These are phyloP conservation scores for Octodon degus DNA, from an alignment of 2,113 vertebrate genomes.

Conservation along the genomic window DNA sequence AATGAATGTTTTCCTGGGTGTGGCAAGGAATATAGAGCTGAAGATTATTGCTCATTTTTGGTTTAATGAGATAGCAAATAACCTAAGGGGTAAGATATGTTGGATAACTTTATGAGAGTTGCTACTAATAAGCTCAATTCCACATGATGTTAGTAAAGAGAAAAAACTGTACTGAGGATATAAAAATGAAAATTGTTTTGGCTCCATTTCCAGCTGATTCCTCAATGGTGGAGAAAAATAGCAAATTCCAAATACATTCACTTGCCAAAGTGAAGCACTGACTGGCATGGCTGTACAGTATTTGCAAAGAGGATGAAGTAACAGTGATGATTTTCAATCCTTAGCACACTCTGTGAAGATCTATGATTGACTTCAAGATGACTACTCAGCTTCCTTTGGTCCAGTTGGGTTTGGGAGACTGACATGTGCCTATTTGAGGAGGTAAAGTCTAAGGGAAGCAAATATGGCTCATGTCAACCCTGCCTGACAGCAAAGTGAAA, in stretches of 20 bases:
- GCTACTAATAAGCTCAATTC: slow-evolving; percentile 30
- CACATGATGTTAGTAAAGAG: slow-evolving; percentile 1
- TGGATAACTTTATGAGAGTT: slow-evolving; percentile 19
- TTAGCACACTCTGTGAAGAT: slow-evolving; percentile 39
- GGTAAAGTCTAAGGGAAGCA: slow-evolving; percentile 1
- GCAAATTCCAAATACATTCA: slow-evolving; percentile 43
- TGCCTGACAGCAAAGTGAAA: background rate
- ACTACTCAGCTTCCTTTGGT: background rate
- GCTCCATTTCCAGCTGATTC: slow-evolving; percentile 17
- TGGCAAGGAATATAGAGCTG: background rate
- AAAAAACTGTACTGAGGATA: background rate
- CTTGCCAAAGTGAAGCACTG: background rate
- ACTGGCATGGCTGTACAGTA: background rate
- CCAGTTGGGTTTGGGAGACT: background rate
- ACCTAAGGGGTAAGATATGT: background rate
- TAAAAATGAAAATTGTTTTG: slow-evolving; percentile 27
- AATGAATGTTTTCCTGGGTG: slow-evolving; percentile 12
- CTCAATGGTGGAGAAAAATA: background rate
- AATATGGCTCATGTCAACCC: background rate
- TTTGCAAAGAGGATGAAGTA: background rate
- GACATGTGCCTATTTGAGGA: background rate
- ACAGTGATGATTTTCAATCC: slow-evolving; percentile 34
- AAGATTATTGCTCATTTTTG: slow-evolving; percentile 5
- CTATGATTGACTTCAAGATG: slow-evolving; percentile 7
- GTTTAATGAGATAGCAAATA: slow-evolving; percentile 25